Evolutionary conservation across 2,113 vertebrate species (phyloP), one percentile per base, ranked within the genome.

Genomic region (Cyprinus carpio): DNA sequence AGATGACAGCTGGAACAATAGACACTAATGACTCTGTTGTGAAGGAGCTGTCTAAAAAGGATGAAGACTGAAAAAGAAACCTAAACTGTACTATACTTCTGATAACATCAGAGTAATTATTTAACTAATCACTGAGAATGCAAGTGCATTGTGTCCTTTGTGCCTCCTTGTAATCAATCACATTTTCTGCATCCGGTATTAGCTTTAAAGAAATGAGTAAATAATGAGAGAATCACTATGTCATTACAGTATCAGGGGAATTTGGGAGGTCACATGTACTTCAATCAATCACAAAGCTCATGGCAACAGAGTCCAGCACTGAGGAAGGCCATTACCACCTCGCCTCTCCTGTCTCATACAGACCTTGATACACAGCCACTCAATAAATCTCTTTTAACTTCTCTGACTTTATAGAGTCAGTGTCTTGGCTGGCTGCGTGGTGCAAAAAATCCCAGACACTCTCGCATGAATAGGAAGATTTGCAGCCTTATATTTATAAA

Each of bases 311-410:
- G 49, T 62, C 60, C 83, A 56, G 62, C 18, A 25, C 11, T 9
- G 37, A 80, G 25, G 62, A 31, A 80, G 51, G 67, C 67, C 18
- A n/a, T 80, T 75, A 72, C 43, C 20, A 18, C 20, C 85, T 85
- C 84, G 43, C n/a, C 75, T 18, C 76, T 56, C 75, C 62, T 23
- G 84, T 80, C 65, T 29, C 40, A 58, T 76, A 76, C 72, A 76
- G 72, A 75, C 79, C 58, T 51, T 84, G 87, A 86, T 77, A 69
- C 60, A 86, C 69, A 40, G 71, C 49, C 29, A 62, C 67, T 62
- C 58, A 11, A 86, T 88, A 34, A 82, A 84, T 88, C 83, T 81
- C 84, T 40, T 60, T 81, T 43, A 43, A 62, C 75, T n/a, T 40
- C 40, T 34, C 37, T 74, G 23, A 58, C 78, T 84, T 81, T 51